These are phyloP conservation scores for Acipenser oxyrinchus DNA, from an alignment of 2,797 vertebrate species.

Conservation along the genomic window DNA sequence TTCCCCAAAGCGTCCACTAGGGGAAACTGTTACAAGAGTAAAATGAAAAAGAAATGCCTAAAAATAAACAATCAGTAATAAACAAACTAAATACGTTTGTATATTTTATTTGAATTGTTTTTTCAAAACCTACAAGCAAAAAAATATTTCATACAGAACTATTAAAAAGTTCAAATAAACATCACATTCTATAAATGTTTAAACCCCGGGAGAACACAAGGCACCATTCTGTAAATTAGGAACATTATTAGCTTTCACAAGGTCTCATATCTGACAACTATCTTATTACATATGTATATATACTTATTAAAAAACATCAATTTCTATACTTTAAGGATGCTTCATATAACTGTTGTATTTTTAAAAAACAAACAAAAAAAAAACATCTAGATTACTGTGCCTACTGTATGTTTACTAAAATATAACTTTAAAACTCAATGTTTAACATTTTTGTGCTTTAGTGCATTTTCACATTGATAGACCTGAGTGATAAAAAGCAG, in stretches of 20 bases:
- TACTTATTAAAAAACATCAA: slow-evolving; percentile 16
- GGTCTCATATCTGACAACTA: slow-evolving; percentile 18
- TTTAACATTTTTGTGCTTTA: slow-evolving; percentile 27
- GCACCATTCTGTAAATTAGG: slow-evolving; percentile 52
- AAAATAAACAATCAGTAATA: slow-evolving; percentile 4
- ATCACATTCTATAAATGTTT: slow-evolving; percentile 42
- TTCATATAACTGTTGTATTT: slow-evolving; percentile 21
- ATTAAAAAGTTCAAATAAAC: slow-evolving; percentile 39
- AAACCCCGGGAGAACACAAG: slow-evolving; percentile 53
- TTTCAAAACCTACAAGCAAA: slow-evolving; percentile 47
- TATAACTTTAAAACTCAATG: slow-evolving; percentile 8
- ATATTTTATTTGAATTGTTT: slow-evolving; percentile 11
- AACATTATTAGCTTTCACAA: slow-evolving; percentile 40
- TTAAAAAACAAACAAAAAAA: slow-evolving; percentile 16
- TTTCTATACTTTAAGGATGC: slow-evolving; percentile 23
- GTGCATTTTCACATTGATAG: slow-evolving; percentile 27
- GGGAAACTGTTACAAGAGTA: too few relatives aligned
- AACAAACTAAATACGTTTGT: slow-evolving; percentile 5
- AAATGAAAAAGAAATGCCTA: too few relatives aligned
- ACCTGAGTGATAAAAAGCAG: slow-evolving; percentile 21
- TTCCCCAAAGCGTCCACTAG: too few relatives aligned
- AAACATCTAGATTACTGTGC: slow-evolving; percentile 16
- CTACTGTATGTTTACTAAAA: slow-evolving; percentile 24
- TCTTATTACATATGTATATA: too few relatives aligned
- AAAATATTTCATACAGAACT: slow-evolving; percentile 35